Evolutionary conservation across 2,888 invertebrate species (phyloP), one percentile per base, ranked within the genome.

Genomic region (Lobophora halterata): DNA sequence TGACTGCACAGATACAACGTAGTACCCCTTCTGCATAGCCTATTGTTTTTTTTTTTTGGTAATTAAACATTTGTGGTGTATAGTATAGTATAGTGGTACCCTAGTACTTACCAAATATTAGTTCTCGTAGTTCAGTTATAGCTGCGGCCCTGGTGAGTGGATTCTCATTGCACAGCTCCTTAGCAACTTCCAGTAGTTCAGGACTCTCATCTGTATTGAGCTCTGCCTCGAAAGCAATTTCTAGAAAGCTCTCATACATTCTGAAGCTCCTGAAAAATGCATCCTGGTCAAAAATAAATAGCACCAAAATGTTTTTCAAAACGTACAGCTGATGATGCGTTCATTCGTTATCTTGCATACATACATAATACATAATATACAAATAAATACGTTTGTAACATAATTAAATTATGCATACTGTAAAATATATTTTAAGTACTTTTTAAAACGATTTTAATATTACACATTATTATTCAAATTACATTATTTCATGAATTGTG

Each of bases 211-310:
- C 50, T 0, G 79, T 82, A 50, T 64, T 60, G 24, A 82, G 37
- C 46, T 87, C 86, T 10, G 86, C 85, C 52, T 86, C 85, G 52
- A 61, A 85, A 14, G 71, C 83, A 32, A 86, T 80, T 52, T 86
- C 85, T 19, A 82, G 56, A 54, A 81, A 81, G 44, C 70, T 59
- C 59, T 83, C 62, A 59, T 70, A 72, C 86, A 85, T 85, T 50
- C 2, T 36, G 14, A 26, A 19, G 26, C 27, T 16, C 7, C 31
- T 42, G 14, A 16, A 26, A 23, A 8, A 9, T 8, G 4, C 9
- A 3, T 9, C 3, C 9, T 13, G 20, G 3, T 9, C 29, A 4
- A 30, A 20, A 30, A 19, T 16, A 8, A n/a, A n/a, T n/a, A n/a
- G n/a, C n/a, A n/a, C n/a, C n/a, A n/a, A n/a, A n/a, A n/a, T n/a